Conservation (phyloP, 2,113 vertebrate genomes). For the Engystomops pustulosus region DNA sequence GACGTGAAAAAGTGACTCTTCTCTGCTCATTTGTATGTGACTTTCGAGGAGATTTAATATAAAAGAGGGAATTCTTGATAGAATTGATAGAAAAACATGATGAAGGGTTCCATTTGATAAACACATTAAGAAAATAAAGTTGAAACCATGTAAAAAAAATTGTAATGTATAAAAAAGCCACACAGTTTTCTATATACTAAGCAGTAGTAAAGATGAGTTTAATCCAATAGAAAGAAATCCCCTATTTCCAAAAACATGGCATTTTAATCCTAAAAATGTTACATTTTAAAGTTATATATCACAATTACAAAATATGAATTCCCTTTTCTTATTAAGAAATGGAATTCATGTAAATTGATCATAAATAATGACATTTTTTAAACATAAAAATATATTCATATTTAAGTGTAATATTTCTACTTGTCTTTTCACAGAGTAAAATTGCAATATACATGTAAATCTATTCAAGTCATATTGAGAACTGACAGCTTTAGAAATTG, state of each 20-base stretch:
- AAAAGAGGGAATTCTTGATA: too few species aligned
- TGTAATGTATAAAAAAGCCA: too few species aligned
- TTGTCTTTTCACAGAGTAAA: neutral
- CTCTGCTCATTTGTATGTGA: too few species aligned
- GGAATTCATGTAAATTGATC: neutral
- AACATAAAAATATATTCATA: neutral
- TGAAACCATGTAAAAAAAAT: too few species aligned
- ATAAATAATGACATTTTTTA: neutral
- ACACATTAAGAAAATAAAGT: too few species aligned
- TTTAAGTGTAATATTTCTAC: neutral
- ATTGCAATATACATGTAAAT: conserved; percentile 45
- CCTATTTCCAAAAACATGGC: neutral
- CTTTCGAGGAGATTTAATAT: too few species aligned
- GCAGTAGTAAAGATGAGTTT: neutral
- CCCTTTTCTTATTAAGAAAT: neutral
- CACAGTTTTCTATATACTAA: too few species aligned
- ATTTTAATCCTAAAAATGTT: neutral
- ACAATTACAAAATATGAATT: neutral
- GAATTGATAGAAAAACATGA: too few species aligned
- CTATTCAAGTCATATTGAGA: conserved; percentile 29
- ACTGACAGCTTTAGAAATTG: conserved; percentile 20
- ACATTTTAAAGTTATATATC: neutral
- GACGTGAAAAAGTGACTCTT: too few species aligned
- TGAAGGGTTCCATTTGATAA: too few species aligned
- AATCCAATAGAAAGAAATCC: neutral